Conservation (phyloP, 2,113 vertebrate species). For the Tursiops truncatus region DNA sequence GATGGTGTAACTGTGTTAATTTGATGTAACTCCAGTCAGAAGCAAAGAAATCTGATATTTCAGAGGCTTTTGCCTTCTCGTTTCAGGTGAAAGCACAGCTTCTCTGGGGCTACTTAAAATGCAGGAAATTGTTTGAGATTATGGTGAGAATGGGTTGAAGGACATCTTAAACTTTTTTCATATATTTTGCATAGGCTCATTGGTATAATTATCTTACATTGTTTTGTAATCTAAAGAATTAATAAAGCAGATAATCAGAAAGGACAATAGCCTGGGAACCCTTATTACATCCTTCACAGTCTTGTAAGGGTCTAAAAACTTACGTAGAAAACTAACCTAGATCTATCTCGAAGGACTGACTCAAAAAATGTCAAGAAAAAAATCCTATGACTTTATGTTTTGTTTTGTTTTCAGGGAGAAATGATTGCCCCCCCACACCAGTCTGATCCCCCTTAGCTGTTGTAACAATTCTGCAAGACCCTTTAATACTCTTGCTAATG, state of each 20-base stretch:
- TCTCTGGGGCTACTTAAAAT: constrained; percentile 1
- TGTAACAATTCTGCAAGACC: constrained; percentile 41
- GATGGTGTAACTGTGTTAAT: background rate
- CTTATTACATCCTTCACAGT: background rate
- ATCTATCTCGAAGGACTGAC: background rate
- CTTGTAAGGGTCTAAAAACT: background rate
- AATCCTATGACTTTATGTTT: constrained; percentile 11
- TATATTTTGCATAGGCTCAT: background rate
- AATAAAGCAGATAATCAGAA: background rate
- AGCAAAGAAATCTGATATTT: background rate
- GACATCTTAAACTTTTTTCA: background rate
- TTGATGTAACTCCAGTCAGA: background rate
- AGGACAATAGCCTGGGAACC: background rate
- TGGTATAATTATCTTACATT: background rate
- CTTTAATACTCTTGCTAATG: constrained; percentile 75
- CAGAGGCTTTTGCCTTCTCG: background rate
- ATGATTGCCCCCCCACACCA: constrained; percentile 21
- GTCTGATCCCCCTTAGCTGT: background rate
- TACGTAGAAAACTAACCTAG: background rate
- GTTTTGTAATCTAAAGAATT: background rate
- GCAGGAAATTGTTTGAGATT: background rate
- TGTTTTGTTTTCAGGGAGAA: constrained; percentile 58
- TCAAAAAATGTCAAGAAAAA: constrained; percentile 39
- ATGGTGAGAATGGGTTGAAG: background rate
- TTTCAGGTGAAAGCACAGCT: background rate